Conservation (phyloP, 2,888 invertebrate species). For the Volucella inflata region DNA sequence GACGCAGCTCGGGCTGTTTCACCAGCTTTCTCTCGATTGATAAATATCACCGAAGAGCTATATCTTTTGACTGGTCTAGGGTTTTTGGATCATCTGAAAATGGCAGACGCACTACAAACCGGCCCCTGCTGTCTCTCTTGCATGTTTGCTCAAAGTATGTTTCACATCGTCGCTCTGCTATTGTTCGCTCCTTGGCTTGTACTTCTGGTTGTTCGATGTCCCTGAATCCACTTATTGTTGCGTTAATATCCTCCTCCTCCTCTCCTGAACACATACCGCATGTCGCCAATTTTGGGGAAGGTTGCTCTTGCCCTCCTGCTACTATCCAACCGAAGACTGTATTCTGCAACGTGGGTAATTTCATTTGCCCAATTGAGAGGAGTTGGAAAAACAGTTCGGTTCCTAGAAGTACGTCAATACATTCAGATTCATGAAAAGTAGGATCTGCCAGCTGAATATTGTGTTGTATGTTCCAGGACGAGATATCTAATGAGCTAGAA, state of each 20-base stretch:
- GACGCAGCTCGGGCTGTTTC: background rate
- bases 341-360: no score
- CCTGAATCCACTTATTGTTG: background rate
- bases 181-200: background rate
- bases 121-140: background rate
- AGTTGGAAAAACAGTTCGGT: no score
- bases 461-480: no score
- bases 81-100: slow-evolving; percentile 21
- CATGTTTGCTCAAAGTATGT: background rate
- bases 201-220: slow-evolving; percentile 4
- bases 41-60: slow-evolving; percentile 1
- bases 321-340: background rate
- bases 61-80: slow-evolving; percentile 14
- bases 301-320: background rate
- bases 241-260: background rate
- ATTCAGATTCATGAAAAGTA: no score
- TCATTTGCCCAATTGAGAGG: no score
- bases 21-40: background rate
- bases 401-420: no score
- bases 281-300: background rate
- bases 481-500: no score
- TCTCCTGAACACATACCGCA: background rate
- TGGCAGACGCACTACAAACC: background rate
- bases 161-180: background rate
- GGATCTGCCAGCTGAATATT: no score